These are phyloP conservation scores for Lagria hirta DNA, from an alignment of 2,888 invertebrate species.

Conservation along the genomic window DNA sequence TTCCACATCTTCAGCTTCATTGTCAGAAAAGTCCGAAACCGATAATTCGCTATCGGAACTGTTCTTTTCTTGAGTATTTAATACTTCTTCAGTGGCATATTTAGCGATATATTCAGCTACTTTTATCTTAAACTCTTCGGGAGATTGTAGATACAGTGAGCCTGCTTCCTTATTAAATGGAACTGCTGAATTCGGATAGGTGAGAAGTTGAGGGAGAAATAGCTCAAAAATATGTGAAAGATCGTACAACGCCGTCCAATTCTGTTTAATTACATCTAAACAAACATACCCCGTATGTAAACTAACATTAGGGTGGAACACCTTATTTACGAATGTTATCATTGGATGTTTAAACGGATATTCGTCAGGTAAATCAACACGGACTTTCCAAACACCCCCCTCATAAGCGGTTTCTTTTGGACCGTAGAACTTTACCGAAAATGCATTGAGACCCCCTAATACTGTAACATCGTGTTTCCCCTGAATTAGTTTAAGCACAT, in stretches of 20 bases:
- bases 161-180: constrained; percentile 99
- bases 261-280: constrained; percentile 99
- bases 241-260: constrained; percentile 99
- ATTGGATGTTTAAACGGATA: constrained; percentile 99
- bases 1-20: constrained; percentile 98
- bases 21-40: constrained; percentile 98
- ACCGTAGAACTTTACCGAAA: constrained; percentile 99
- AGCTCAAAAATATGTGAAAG: constrained; percentile 99
- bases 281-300: constrained; percentile 99
- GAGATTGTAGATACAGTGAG: constrained; percentile 98
- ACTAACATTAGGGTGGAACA: constrained; percentile 99
- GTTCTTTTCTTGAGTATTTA: constrained; percentile 84
- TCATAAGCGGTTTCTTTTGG: constrained; percentile 98
- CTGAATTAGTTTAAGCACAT: constrained; percentile 99
- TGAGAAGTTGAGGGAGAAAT: constrained; percentile 97
- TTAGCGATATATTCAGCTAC: constrained; percentile 98
- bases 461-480: constrained; percentile 99
- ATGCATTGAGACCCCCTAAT: constrained; percentile 96
- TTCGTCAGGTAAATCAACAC: constrained; percentile 98
- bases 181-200: constrained; percentile 99
- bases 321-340: constrained; percentile 99
- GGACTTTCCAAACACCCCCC: constrained; percentile 98
- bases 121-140: constrained; percentile 99
- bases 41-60: constrained; percentile 92
- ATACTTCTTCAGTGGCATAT: constrained; percentile 97